Conservation (phyloP, 2,888 invertebrate genomes). For the Drosophila nr. fundita region DNA sequence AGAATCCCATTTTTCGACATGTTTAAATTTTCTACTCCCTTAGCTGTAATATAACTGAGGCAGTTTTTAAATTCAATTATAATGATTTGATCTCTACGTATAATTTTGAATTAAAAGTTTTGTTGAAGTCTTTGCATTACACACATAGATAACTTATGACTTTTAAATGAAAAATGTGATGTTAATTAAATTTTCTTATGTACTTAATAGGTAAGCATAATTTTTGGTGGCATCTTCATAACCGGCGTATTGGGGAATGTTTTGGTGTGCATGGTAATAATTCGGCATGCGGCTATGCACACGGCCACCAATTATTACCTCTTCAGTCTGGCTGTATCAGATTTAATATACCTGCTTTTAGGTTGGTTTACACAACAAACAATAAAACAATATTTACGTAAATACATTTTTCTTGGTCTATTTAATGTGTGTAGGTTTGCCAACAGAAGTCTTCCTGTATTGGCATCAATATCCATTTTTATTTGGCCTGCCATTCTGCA, state of each 20-base stretch:
- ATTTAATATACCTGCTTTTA: slow-evolving; percentile 91
- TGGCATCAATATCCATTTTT: slow-evolving; percentile 96
- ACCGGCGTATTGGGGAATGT: slow-evolving; percentile 94
- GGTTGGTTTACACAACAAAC: slow-evolving; percentile 87
- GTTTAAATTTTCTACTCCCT: not conserved
- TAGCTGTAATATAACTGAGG: not conserved
- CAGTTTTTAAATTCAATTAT: not conserved
- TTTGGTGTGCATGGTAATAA: slow-evolving; percentile 93
- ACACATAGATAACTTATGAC: not conserved
- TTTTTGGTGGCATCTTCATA: slow-evolving; percentile 91
- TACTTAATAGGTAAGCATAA: slow-evolving; percentile 86
- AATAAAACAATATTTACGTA: too few species aligned
- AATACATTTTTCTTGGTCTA: not conserved
- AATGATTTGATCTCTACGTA: not conserved
- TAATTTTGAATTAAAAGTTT: not conserved
- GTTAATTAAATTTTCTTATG: not conserved
- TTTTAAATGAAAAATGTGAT: not conserved
- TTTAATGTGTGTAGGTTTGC: slow-evolving; percentile 88
- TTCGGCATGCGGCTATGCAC: slow-evolving; percentile 92
- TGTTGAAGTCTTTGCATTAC: not conserved
- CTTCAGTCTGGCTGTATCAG: slow-evolving; percentile 94
- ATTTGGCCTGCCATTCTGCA: slow-evolving; percentile 92
- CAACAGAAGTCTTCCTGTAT: slow-evolving; percentile 92
- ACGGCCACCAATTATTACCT: slow-evolving; percentile 97
- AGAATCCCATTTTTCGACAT: not conserved